Conservation (phyloP, 2,888 invertebrate species). For the Chelonus formosanus region DNA sequence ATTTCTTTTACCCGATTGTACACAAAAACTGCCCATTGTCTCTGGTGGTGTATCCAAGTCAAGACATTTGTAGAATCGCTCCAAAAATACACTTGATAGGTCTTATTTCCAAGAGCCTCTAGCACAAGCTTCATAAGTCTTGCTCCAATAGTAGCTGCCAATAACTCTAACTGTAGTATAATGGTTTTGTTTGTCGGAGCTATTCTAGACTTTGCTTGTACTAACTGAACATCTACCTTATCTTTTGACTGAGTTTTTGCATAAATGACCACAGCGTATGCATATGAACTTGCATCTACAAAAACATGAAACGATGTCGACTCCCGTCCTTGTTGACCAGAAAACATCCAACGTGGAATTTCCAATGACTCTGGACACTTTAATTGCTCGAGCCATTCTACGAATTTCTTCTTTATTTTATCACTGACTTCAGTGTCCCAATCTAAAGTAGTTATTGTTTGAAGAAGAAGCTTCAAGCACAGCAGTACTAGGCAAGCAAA, state of each 20-base stretch:
- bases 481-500: conserved; percentile 37
- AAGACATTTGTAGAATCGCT: neutral
- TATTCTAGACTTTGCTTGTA: conserved; percentile 49
- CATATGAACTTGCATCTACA: conserved; percentile 41
- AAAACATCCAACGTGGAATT: no score
- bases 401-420: conserved; percentile 32
- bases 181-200: conserved; percentile 46
- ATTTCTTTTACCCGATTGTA: conserved; percentile 10
- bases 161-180: conserved; percentile 43
- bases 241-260: conserved; percentile 37
- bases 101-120: neutral
- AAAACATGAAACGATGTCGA: no score
- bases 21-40: conserved; percentile 10
- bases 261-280: conserved; percentile 46
- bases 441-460: conserved; percentile 23
- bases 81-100: neutral
- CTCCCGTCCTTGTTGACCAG: no score
- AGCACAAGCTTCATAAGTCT: neutral
- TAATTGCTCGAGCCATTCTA: conserved; percentile 35
- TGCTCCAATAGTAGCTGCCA: conserved; percentile 13
- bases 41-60: neutral
- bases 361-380: conserved; percentile 24
- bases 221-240: conserved; percentile 40
- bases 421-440: conserved; percentile 38
- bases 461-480: no score